These are phyloP conservation scores for Alectoris magna DNA, from an alignment of 2,797 vertebrate genomes.

Conservation along the genomic window DNA sequence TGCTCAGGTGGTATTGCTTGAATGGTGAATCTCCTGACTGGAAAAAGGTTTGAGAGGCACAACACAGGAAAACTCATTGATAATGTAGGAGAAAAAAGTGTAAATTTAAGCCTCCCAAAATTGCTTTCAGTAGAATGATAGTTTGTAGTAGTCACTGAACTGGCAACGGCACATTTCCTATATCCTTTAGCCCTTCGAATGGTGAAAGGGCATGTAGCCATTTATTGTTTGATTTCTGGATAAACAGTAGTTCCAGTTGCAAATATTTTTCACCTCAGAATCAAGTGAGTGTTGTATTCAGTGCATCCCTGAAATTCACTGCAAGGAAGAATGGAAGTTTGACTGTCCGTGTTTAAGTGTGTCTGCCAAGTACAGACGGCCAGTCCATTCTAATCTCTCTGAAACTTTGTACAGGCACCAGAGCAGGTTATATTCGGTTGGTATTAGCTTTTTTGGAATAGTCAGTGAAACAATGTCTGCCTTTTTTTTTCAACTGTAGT, in stretches of 20 bases:
- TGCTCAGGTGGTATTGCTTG: neutral
- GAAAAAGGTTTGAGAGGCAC: neutral
- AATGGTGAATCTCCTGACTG: neutral
- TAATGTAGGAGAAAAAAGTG: neutral
- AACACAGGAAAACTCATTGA: neutral
- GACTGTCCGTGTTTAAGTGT: neutral
- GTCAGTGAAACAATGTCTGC: neutral
- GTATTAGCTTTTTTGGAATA: neutral
- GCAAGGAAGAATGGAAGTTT: neutral
- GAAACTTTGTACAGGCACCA: neutral
- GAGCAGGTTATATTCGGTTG: neutral
- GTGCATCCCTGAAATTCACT: neutral
- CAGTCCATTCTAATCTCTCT: neutral
- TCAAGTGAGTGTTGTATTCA: neutral
- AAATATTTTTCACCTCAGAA: neutral
- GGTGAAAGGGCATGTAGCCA: neutral
- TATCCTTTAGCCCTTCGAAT: neutral
- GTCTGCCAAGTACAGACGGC: neutral
- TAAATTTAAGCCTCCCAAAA: conserved; percentile 19
- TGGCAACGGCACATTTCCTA: neutral
- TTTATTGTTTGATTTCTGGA: neutral
- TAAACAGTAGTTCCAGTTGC: neutral
- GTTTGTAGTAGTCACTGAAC: neutral
- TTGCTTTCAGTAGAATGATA: neutral
- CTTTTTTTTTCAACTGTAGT: neutral